Conservation (phyloP, 2,797 vertebrate species). For the Clarias platycephalus region DNA sequence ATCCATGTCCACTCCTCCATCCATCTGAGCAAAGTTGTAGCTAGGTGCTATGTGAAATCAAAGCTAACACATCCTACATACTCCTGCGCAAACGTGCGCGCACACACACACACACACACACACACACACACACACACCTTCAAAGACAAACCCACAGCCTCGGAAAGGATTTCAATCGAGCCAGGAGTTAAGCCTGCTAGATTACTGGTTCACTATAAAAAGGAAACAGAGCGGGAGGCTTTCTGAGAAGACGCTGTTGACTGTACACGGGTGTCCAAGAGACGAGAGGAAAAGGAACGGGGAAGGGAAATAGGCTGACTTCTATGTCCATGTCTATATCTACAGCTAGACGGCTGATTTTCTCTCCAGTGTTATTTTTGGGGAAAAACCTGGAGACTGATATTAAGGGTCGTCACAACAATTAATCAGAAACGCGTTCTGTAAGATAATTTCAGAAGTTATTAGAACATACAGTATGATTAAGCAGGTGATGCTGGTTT, state of each 20-base stretch:
- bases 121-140: constrained; percentile 36
- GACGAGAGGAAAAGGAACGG: not conserved
- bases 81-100: not conserved
- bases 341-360: not conserved
- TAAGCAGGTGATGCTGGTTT: not conserved
- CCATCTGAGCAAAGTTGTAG: constrained; percentile 71
- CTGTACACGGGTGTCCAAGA: constrained; percentile 27
- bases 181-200: constrained; percentile 56
- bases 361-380: not conserved
- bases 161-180: constrained; percentile 48
- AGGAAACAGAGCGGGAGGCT: constrained; percentile 44
- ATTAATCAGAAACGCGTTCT: not conserved
- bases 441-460: too few relatives aligned
- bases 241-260: constrained; percentile 29
- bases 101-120: not conserved
- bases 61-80: constrained; percentile 16
- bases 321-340: not conserved
- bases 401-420: not conserved
- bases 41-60: constrained; percentile 65
- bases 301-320: not conserved
- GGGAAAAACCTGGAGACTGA: not conserved
- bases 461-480: not conserved
- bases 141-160: constrained; percentile 56
- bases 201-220: constrained; percentile 61
- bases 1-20: constrained; percentile 59